Conservation (phyloP, 1,140 invertebrate genomes). For the Platorchestia sp. region DNA sequence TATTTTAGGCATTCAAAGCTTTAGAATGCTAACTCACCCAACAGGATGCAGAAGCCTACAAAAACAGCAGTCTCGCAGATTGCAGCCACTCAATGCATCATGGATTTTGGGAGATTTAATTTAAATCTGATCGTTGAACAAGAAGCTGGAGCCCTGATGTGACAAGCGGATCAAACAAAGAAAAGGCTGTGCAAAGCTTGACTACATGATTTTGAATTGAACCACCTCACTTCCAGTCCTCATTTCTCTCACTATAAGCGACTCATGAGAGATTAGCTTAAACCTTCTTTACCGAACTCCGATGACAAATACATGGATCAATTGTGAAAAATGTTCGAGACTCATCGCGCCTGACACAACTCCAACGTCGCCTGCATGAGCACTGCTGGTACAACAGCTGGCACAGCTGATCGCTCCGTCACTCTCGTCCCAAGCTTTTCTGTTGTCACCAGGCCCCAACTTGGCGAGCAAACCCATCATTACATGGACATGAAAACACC, state of each 20-base stretch:
- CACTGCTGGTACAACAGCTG: conserved; percentile 49
- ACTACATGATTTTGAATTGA: conserved; percentile 36
- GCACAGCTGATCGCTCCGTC: conserved; percentile 35
- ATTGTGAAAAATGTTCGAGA: background rate
- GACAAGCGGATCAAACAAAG: conserved; percentile 51
- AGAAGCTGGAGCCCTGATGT: conserved; percentile 11
- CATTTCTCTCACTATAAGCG: background rate
- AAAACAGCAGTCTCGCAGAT: background rate
- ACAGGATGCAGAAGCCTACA: background rate
- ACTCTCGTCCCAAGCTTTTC: conserved; percentile 40
- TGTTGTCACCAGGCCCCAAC: conserved; percentile 34
- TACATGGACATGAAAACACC: conserved; percentile 31
- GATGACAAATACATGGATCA: background rate
- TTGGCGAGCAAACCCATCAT: conserved; percentile 33
- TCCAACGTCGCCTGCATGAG: conserved; percentile 52
- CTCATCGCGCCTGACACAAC: conserved; percentile 35
- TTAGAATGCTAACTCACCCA: conserved; percentile 30
- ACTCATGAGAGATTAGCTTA: background rate
- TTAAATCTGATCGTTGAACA: background rate
- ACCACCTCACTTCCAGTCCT: conserved; percentile 45
- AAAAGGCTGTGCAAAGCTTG: background rate
- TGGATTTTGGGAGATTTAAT: conserved; percentile 15
- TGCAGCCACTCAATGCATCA: background rate
- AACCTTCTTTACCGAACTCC: conserved; percentile 45
- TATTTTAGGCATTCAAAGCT: too few relatives aligned